Base-by-base conservation (phyloP, 2,113 vertebrate genomes). In the Platycercus adscitus region DNA sequence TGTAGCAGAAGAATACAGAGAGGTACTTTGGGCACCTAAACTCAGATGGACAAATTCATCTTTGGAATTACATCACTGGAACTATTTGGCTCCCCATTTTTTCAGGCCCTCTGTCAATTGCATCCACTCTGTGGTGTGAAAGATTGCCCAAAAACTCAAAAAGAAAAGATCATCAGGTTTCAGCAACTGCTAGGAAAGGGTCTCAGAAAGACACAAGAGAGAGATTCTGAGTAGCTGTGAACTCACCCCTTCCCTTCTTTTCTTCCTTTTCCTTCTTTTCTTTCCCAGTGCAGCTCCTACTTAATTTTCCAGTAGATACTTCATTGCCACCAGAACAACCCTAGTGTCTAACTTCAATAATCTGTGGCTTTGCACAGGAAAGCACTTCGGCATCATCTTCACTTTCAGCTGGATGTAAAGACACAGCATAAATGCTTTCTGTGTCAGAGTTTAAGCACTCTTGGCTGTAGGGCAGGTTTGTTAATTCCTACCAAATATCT, bases 21-120 rank as follows among this genome's bases (percentile, higher is more conserved):
- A 41, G 1, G 0, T 5, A 44, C 7, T 70, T 83, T 24, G 8
- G 17, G 4, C 8, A 63, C 26, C 13, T 56, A 33, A 65, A 19
- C 4, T 2, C 21, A 25, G 61, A 21, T 1, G 1, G 13, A 43
- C 3, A 70, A 14, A 11, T 39, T 31, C 1, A 3, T 7, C 15
- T 58, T 20, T 46, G 7, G 5, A 58, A n/a, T 92, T 46, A 29
- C 2, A 7, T 33, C 31, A 60, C 1, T 60, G 33, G 35, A 58
- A 16, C 3, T 41, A 10, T 25, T 72, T 28, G 16, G 6, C 2
- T 41, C 6, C 13, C 46, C 5, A 1, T 11, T 7, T 64, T 58
- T 81, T 37, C 24, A 37, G 8, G 12, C 13, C 6, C 3, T 10
- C 17, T 55, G 12, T 6, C 17, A 66, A 20, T n/a, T 43, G 37